Base-by-base conservation (phyloP, 2,888 invertebrate genomes). In the Acleris literana region DNA sequence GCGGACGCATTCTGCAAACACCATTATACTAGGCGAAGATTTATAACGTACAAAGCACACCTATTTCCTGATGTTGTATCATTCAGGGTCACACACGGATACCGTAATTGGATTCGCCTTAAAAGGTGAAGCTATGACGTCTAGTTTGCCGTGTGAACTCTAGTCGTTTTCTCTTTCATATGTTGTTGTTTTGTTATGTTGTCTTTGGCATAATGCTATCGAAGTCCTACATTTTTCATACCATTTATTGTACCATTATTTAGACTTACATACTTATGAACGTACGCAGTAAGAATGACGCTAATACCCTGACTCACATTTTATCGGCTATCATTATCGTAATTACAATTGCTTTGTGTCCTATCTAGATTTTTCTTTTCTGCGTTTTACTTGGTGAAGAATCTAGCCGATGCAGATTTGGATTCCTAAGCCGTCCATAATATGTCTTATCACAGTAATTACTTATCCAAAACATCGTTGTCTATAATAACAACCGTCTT, bases 51-150 rank as follows among this genome's bases (percentile, higher is more conserved):
- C 39, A 52, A 53, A 56, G 55, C 66, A 48, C 58, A 29, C 33
- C 58, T 49, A 57, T 66, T 66, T 66, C 66, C 66, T 66, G 61
- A 52, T 52, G 53, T 59, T 58, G 48, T 46, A 49, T 52, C 52
- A 63, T 25, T 68, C 68, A 64, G 53, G 57, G 68, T 25, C 61
- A 48, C 58, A 58, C 43, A 60, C 53, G 49, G 43, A 33, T 71
- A 65, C 74, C 63, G 71, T 80, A 80, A 80, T 83, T 80, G 79
- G 74, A 80, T 80, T 81, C 76, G 71, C 85, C 85, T 77, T 82
- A 79, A 77, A 77, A 74, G 80, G 84, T 55, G 54, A 69, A 69
- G 68, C 63, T 75, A 71, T 77, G 72, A 69, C 74, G 76, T 77
- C 82, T 75, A 76, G 80, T 77, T 77, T 76, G 78, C 75, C 71